A percentile compares a stretch with the other conserved stretches of the same genome.
Conservation (phyloP, 2,797 vertebrate species). For the Dryobates pubescens region DNA sequence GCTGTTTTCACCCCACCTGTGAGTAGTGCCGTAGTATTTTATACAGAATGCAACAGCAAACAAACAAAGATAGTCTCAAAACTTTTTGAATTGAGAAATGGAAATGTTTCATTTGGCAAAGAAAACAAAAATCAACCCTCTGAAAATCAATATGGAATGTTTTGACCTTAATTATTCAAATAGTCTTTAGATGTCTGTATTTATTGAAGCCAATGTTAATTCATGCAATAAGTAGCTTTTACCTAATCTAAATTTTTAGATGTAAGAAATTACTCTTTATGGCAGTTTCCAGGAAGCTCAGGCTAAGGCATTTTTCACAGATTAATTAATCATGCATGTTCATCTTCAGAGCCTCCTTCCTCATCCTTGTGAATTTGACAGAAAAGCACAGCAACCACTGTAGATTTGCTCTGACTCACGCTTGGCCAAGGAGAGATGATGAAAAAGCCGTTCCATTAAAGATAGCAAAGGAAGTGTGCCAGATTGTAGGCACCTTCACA, state of each 20-base stretch:
- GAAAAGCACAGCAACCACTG: background rate
- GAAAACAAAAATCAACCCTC: background rate
- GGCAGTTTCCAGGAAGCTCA: slow-evolving; percentile 11
- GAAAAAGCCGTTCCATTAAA: background rate
- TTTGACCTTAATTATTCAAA: background rate
- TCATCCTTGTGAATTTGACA: background rate
- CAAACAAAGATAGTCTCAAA: background rate
- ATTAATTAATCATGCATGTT: slow-evolving; percentile 10
- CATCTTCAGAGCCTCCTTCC: background rate
- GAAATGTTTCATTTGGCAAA: background rate
- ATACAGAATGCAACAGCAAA: background rate
- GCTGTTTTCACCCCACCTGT: background rate
- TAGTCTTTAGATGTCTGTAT: background rate
- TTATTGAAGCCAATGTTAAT: background rate
- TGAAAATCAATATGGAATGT: background rate
- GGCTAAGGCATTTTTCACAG: slow-evolving; percentile 8
- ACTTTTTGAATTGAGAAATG: background rate
- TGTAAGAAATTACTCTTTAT: background rate
- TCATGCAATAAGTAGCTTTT: slow-evolving; percentile 7
- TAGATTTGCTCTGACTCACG: background rate
- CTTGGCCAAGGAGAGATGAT: background rate
- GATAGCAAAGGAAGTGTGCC: background rate
- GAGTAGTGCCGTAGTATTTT: background rate
- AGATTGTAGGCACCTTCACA: background rate
- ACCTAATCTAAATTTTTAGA: slow-evolving; percentile 1